A percentile compares a stretch with the other conserved stretches of the same genome.
Conservation (phyloP, 1,140 invertebrate genomes). For the Orchestia grillus region DNA sequence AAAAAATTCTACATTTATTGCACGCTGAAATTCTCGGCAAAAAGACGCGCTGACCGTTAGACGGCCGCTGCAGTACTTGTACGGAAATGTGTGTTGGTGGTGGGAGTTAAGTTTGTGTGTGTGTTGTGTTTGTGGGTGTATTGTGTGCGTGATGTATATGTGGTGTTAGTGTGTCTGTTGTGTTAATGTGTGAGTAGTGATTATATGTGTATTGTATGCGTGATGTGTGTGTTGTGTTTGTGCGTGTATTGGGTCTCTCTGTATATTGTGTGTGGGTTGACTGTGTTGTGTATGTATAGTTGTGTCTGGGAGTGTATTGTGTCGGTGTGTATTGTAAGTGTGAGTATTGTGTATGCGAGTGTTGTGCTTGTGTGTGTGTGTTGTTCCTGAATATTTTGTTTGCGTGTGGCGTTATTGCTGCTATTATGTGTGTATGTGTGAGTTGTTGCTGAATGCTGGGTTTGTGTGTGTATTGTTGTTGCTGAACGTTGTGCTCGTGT, state of each 20-base stretch:
- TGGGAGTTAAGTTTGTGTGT: not conserved
- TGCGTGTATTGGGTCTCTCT: not conserved
- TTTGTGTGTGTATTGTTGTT: not conserved
- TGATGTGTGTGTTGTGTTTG: not conserved
- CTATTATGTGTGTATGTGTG: too few species aligned
- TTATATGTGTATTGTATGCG: not conserved
- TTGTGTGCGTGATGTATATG: not conserved
- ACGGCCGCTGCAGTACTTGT: not conserved
- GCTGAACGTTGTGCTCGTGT: too few species aligned
- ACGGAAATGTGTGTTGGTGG: not conserved
- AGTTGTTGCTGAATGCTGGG: not conserved
- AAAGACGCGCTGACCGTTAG: not conserved
- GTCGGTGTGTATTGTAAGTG: not conserved
- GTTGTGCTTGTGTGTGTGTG: not conserved
- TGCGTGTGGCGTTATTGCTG: too few species aligned
- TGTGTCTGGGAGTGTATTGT: not conserved
- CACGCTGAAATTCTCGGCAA: not conserved
- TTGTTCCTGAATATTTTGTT: not conserved
- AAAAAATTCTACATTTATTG: slow-evolving; percentile 53
- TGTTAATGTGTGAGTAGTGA: not conserved
- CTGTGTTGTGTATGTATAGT: not conserved
- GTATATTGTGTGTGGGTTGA: not conserved
- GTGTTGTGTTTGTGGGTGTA: not conserved
- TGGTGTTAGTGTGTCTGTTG: not conserved
- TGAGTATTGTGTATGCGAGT: too few species aligned